Conservation (phyloP, 2,797 vertebrate species). For the Urocyon cinereoargenteus region DNA sequence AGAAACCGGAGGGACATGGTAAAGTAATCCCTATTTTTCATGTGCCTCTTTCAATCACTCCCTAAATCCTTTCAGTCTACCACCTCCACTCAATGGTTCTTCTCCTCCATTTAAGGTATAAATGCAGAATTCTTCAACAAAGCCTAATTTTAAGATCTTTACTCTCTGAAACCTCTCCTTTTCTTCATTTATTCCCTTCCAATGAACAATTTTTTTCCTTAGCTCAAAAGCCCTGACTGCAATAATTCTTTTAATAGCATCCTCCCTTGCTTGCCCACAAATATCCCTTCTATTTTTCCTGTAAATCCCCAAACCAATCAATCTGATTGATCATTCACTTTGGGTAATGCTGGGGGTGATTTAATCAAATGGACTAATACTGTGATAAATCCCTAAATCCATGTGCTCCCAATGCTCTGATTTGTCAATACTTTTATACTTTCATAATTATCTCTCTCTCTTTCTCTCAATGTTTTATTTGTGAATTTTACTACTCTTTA, state of each 20-base stretch:
- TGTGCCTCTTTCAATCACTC: neutral
- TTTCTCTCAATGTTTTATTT: neutral
- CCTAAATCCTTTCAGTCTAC: neutral
- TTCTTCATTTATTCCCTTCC: neutral
- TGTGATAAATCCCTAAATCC: conserved; percentile 26
- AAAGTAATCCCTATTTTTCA: neutral
- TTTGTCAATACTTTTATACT: conserved; percentile 43
- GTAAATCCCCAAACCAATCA: conserved; percentile 26
- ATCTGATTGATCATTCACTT: conserved; percentile 52
- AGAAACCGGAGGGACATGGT: neutral
- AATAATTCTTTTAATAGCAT: neutral
- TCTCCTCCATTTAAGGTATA: neutral
- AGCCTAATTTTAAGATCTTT: neutral
- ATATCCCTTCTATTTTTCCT: conserved; percentile 2
- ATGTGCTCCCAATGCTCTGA: neutral
- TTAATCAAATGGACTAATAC: conserved; percentile 31
- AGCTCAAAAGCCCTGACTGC: neutral
- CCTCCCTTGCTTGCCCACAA: neutral
- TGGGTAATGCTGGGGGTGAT: neutral
- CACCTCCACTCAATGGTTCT: neutral
- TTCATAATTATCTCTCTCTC: neutral
- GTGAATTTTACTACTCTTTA: neutral
- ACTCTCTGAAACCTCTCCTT: neutral
- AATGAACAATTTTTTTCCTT: neutral
- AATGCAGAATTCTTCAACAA: neutral